Conservation (phyloP, 2,113 vertebrate genomes). For the Xerus inauris region DNA sequence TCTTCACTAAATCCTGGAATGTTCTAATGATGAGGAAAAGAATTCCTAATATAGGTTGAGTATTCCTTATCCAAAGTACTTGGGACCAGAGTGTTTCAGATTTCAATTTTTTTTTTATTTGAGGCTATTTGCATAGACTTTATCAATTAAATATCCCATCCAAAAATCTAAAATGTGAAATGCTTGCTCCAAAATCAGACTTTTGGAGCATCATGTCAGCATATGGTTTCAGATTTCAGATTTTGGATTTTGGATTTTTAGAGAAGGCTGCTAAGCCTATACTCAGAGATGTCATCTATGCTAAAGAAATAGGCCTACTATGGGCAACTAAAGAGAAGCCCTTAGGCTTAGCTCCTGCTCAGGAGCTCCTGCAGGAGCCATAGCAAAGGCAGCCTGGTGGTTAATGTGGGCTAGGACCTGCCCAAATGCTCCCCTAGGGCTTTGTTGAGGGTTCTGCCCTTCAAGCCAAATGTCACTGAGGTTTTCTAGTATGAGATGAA, state of each 20-base stretch:
- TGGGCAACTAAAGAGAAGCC: background rate
- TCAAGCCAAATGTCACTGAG: background rate
- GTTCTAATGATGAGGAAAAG: too few relatives aligned
- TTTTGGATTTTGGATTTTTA: background rate
- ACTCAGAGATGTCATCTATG: background rate
- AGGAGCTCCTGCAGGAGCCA: too few relatives aligned
- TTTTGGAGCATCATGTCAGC: background rate
- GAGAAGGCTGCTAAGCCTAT: background rate
- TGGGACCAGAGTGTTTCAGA: background rate
- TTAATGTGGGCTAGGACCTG: background rate
- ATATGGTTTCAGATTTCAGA: background rate
- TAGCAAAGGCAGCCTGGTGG: background rate
- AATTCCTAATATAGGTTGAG: background rate
- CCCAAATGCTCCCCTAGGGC: background rate
- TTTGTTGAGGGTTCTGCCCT: background rate
- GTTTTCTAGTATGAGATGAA: background rate
- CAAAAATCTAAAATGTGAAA: background rate
- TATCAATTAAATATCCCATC: background rate
- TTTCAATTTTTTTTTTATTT: background rate
- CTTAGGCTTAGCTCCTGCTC: background rate
- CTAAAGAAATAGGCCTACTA: background rate
- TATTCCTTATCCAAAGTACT: background rate
- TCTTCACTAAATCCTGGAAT: background rate
- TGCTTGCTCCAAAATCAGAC: background rate
- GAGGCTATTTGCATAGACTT: background rate